These are phyloP conservation scores for Philypnodon macrostomus DNA, from an alignment of 2,797 vertebrate species.

Conservation along the genomic window DNA sequence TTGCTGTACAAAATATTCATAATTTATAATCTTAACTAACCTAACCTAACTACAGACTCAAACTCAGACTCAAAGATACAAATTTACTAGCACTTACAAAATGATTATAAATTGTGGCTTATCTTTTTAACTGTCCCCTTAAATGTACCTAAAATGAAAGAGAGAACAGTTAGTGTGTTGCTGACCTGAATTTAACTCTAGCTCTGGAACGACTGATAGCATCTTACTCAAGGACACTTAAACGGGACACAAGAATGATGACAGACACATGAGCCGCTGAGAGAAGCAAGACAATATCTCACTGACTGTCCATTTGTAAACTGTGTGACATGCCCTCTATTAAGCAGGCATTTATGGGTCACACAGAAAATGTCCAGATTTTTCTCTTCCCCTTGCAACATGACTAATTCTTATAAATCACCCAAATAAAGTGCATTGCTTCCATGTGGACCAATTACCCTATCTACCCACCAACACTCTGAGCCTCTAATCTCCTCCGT, in stretches of 20 bases:
- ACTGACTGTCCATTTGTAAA: constrained; percentile 11
- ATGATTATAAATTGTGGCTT: too few relatives aligned
- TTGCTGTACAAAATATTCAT: too few relatives aligned
- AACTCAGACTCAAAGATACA: too few relatives aligned
- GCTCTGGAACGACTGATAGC: not conserved
- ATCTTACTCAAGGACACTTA: constrained; percentile 20
- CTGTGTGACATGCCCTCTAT: not conserved
- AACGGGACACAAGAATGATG: constrained; percentile 16
- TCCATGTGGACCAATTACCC: constrained; percentile 44
- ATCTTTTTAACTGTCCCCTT: too few relatives aligned
- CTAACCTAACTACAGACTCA: too few relatives aligned
- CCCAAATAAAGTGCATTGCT: constrained; percentile 23
- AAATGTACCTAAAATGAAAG: too few relatives aligned
- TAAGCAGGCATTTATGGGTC: constrained; percentile 41
- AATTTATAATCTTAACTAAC: too few relatives aligned
- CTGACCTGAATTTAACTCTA: constrained; percentile 1
- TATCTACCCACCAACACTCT: constrained; percentile 24
- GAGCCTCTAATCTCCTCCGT: constrained; percentile 26
- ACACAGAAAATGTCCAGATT: constrained; percentile 8
- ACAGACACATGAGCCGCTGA: constrained; percentile 17
- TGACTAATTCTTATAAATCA: constrained; percentile 10
- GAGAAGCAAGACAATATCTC: constrained; percentile 18
- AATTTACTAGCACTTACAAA: too few relatives aligned
- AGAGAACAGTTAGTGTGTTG: not conserved
- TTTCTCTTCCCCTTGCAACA: constrained; percentile 13